Evolutionary conservation across 2,113 vertebrate species (phyloP).

Genomic region (Sturnira hondurensis): DNA sequence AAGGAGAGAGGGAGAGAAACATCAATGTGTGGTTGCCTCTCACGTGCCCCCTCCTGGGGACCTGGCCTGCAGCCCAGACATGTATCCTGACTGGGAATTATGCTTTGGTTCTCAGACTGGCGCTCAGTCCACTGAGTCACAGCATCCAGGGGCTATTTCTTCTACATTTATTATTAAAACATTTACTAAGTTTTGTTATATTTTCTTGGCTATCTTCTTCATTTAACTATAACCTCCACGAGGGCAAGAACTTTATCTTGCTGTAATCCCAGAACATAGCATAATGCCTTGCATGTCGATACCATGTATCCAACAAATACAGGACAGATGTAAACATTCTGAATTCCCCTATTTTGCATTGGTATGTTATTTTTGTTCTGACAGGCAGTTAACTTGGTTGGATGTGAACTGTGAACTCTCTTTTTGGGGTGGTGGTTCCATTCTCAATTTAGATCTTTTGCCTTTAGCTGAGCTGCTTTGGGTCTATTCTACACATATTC

Average conservation of each 20-base stretch:
- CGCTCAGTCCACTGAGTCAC: too few species aligned
- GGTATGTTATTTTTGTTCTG: constrained; percentile 28
- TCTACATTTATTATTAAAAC: not conserved
- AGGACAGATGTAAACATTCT: not conserved
- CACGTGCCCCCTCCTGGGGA: too few species aligned
- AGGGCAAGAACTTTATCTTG: not conserved
- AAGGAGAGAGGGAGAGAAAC: too few species aligned
- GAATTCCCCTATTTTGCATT: not conserved
- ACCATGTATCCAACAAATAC: not conserved
- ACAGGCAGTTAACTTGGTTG: not conserved
- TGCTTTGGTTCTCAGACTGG: too few species aligned
- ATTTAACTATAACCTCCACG: not conserved
- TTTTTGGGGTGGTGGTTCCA: not conserved
- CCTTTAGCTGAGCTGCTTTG: not conserved
- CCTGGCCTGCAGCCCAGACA: too few species aligned
- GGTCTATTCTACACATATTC: not conserved
- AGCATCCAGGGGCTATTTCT: not conserved
- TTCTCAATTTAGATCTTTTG: not conserved
- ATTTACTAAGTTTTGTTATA: not conserved
- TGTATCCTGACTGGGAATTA: too few species aligned
- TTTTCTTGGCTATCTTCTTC: not conserved
- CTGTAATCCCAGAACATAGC: not conserved
- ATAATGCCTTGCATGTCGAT: not conserved
- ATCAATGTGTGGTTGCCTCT: too few species aligned
- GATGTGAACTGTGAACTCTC: not conserved